Evolutionary conservation across 1,140 invertebrate genomes (phyloP).

Genomic region (Cotesia vestalis): DNA sequence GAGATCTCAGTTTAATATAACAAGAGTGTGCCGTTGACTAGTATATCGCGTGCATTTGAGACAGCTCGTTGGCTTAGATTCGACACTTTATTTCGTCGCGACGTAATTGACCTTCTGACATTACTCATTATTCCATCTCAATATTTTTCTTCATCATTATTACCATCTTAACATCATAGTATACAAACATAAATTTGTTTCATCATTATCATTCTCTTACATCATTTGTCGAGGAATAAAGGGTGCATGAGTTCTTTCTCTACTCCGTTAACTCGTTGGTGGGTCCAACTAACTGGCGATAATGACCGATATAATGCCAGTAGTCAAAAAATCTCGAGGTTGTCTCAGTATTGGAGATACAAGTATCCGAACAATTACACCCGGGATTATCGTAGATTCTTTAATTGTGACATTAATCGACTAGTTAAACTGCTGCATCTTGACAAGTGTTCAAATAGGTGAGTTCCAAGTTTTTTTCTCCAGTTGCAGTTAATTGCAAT

Average conservation of each 20-base stretch:
- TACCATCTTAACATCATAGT: neutral
- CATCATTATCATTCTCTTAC: neutral
- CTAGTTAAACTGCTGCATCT: no score
- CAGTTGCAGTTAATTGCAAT: neutral
- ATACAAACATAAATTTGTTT: no score
- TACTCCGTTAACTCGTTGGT: neutral
- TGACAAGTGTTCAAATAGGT: no score
- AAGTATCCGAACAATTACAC: no score
- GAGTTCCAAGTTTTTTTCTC: no score
- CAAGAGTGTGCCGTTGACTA: neutral
- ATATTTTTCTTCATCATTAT: neutral
- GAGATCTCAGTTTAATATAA: neutral
- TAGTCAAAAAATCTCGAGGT: neutral
- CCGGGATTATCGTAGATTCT: no score
- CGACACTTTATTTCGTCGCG: conserved; percentile 30
- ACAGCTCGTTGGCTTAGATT: conserved; percentile 21
- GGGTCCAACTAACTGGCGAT: neutral
- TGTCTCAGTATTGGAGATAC: neutral
- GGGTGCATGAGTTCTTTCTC: neutral
- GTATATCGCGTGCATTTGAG: neutral
- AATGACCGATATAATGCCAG: neutral
- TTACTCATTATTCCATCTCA: neutral
- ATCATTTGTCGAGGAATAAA: neutral
- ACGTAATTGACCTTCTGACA: conserved; percentile 25
- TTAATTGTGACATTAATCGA: no score